phyloP scores from a whole-genome alignment of 2,113 vertebrate species.

The Typhlomys cinereus region DNA sequence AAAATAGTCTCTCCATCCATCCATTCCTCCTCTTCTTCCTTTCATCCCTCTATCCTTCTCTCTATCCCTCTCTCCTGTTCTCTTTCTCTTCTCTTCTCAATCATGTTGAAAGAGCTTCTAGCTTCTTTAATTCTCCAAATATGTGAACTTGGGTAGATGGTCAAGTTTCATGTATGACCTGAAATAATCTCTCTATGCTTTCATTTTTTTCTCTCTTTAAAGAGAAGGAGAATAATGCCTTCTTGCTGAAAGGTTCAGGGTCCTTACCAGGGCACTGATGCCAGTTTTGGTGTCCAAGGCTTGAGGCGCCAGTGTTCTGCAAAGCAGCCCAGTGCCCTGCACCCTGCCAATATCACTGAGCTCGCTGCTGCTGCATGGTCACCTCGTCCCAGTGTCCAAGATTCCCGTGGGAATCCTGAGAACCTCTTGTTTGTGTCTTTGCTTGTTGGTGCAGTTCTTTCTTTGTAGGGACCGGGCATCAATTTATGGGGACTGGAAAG shows the following conservation, averaged over 20 bases:
- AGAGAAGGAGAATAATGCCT: not conserved
- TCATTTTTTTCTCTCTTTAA: slow-evolving; percentile 32
- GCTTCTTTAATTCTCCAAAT: not conserved
- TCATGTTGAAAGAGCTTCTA: not conserved
- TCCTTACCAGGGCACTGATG: not conserved
- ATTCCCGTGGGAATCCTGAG: slow-evolving; percentile 14
- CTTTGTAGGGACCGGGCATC: not conserved
- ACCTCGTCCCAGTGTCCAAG: not conserved
- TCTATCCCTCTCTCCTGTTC: not conserved
- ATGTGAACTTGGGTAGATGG: not conserved
- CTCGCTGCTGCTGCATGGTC: not conserved
- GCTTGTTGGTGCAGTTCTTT: not conserved
- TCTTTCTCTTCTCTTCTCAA: not conserved
- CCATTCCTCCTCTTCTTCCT: not conserved
- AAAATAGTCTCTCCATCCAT: not conserved
- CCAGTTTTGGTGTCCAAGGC: not conserved
- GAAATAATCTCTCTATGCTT: not conserved
- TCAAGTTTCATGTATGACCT: not conserved
- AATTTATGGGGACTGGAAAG: not conserved
- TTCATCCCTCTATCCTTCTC: too few species aligned
- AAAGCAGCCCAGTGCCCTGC: slow-evolving; percentile 9
- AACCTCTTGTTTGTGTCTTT: not conserved
- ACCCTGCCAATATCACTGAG: slow-evolving; percentile 49
- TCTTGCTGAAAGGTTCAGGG: slow-evolving; percentile 24
- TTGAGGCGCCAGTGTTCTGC: not conserved